Base-by-base conservation (phyloP, 2,888 invertebrate genomes). In the Rotaria macrura region DNA sequence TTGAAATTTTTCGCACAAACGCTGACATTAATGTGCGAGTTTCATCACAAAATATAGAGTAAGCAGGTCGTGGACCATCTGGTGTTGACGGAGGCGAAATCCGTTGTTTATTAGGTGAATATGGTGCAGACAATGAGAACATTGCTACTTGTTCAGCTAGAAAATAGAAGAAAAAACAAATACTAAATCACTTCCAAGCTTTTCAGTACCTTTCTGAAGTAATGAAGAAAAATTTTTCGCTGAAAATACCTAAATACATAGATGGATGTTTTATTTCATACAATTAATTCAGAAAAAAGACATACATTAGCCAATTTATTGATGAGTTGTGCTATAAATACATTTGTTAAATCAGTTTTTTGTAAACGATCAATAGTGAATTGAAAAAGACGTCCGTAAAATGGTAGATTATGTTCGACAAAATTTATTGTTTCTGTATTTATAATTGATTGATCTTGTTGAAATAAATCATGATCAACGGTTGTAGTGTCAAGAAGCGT, bases 321-420 rank as follows among this genome's bases (percentile, higher is more conserved):
- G 23, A 74, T 23, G 12, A 40, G n/a, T 74, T 74, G 74, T 74
- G 74, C 38, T 25, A 74, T 74, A 7, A 74, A 12, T 40, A 9
- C 23, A 25, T 74, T 74, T 25, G 74, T 74, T 43, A 74, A 25
- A 43, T 74, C 74, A 2, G 74, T 74, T 74, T 74, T 74, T 43
- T 74, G 74, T 25, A 74, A 43, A 40, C 74, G 74, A 74, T 74
- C 74, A 74, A 74, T 40, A 74, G 43, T 43, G 25, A 40, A 74
- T 74, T 74, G 74, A 74, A 74, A 74, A 25, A 74, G 43, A 40
- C 74, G 74, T 40, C 74, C 74, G 43, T 74, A 74, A 40, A 74
- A 74, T 3, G 43, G 74, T 9, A 40, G 43, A 74, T 74, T 74
- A 25, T 40, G 38, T 74, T 74, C 74, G 25, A 74, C 43, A 25